Percentiles rank a stretch among this genome's conserved stretches.
These are phyloP conservation scores for Zoanthus sociatus DNA, from an alignment of 92 coral and sea anemone species.

Conservation along the genomic window DNA sequence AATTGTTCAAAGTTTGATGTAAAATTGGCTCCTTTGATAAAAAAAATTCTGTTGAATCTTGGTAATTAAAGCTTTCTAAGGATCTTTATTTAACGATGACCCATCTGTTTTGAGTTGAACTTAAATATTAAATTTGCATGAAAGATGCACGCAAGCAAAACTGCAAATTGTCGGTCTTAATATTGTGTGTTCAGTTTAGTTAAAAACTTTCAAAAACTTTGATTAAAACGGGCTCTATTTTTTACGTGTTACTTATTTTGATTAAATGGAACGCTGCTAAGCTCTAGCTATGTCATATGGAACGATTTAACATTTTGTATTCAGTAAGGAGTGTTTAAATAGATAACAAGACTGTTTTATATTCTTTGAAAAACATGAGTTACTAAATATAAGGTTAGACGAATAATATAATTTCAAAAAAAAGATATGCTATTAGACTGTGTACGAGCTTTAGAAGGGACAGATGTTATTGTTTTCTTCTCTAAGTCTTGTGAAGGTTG, in stretches of 20 bases:
- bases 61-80: slow-evolving; percentile 18
- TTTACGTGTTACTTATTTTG: no score
- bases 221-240: no score
- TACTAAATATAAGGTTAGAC: not conserved
- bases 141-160: not conserved
- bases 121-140: not conserved
- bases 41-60: not conserved
- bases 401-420: no score
- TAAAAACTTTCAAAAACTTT: no score
- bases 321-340: not conserved
- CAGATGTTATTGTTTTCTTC: no score
- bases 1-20: slow-evolving; percentile 5
- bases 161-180: not conserved
- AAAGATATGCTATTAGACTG: no score
- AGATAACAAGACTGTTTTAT: not conserved
- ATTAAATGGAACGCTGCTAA: no score
- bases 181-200: not conserved
- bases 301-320: not conserved
- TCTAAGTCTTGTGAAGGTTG: no score
- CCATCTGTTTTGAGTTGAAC: slow-evolving; percentile 34
- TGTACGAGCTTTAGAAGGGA: no score
- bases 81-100: slow-evolving; percentile 15
- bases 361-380: not conserved
- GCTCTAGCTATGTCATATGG: no score
- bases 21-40: slow-evolving; percentile 34